Conservation (phyloP, 2,888 invertebrate species). For the Auanema freiburgensis region DNA sequence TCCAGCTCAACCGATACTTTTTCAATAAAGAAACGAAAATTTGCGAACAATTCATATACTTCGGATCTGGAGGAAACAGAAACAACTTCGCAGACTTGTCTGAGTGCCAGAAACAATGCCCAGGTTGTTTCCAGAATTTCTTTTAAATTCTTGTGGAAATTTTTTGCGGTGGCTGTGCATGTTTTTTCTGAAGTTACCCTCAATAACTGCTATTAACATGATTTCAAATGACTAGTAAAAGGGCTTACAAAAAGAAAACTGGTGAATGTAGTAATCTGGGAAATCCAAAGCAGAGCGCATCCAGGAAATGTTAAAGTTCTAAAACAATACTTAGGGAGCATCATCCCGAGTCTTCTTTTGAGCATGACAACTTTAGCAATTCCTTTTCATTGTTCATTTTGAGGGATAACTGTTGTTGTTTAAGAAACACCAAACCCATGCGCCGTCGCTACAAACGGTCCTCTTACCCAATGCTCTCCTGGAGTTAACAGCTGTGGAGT, state of each 20-base stretch:
- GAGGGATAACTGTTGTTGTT: conserved; percentile 19
- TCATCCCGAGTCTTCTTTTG: background rate
- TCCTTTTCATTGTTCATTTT: background rate
- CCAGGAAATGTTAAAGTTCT: background rate
- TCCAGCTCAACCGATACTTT: conserved; percentile 52
- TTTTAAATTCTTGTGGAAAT: too few relatives aligned
- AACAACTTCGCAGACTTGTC: conserved; percentile 61
- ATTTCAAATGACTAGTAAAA: too few relatives aligned
- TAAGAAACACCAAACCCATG: conserved; percentile 63
- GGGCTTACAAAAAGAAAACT: too few relatives aligned
- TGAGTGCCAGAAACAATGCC: conserved; percentile 59
- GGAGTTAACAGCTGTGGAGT: conserved; percentile 36
- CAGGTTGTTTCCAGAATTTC: conserved; percentile 46
- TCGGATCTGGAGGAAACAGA: conserved; percentile 61
- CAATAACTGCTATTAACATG: too few relatives aligned
- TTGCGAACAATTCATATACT: conserved; percentile 59
- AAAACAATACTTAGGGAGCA: too few relatives aligned
- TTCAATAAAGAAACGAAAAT: conserved; percentile 55
- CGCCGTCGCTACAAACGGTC: conserved; percentile 41
- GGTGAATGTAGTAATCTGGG: background rate
- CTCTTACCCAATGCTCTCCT: conserved; percentile 32
- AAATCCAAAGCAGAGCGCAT: background rate
- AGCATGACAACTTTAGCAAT: conserved; percentile 2
- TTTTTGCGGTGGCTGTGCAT: too few relatives aligned
- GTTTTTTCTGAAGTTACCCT: too few relatives aligned